Evolutionary conservation across 2,888 invertebrate species (phyloP).

Genomic region (Oxycera nigricornis): DNA sequence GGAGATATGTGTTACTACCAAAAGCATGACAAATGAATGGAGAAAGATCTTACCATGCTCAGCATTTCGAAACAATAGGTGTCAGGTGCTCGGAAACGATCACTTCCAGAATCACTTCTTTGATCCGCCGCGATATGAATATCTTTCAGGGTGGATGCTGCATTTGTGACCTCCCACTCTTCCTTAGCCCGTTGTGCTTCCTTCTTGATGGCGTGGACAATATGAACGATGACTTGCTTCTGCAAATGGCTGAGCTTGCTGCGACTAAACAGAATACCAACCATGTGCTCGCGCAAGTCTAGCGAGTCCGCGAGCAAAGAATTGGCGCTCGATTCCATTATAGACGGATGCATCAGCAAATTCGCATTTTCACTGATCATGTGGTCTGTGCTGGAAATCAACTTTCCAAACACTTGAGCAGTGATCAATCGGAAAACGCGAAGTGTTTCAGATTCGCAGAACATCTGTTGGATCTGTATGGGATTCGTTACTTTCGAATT

Average conservation of each 20-base stretch:
- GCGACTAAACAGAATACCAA: conserved; percentile 92
- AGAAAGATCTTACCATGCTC: conserved; percentile 76
- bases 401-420: conserved; percentile 89
- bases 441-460: conserved; percentile 90
- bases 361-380: conserved; percentile 63
- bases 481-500: conserved; percentile 58
- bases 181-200: conserved; percentile 87
- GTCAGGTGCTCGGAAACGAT: conserved; percentile 65
- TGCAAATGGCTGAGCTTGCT: conserved; percentile 93
- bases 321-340: conserved; percentile 56
- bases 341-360: conserved; percentile 51
- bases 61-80: conserved; percentile 99
- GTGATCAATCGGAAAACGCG: conserved; percentile 91
- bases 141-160: conserved; percentile 53
- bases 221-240: conserved; percentile 90
- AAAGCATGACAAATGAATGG: too few species aligned
- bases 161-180: conserved; percentile 81
- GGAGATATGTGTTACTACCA: background rate
- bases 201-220: conserved; percentile 87
- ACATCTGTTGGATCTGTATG: conserved; percentile 75
- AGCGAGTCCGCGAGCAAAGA: conserved; percentile 64
- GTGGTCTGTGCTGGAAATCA: conserved; percentile 67
- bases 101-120: conserved; percentile 55
- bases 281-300: conserved; percentile 93
- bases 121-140: conserved; percentile 54